A percentile compares a stretch with the other conserved stretches of the same genome.
Conservation (phyloP, 2,113 vertebrate species). For the Pelecanus crispus region DNA sequence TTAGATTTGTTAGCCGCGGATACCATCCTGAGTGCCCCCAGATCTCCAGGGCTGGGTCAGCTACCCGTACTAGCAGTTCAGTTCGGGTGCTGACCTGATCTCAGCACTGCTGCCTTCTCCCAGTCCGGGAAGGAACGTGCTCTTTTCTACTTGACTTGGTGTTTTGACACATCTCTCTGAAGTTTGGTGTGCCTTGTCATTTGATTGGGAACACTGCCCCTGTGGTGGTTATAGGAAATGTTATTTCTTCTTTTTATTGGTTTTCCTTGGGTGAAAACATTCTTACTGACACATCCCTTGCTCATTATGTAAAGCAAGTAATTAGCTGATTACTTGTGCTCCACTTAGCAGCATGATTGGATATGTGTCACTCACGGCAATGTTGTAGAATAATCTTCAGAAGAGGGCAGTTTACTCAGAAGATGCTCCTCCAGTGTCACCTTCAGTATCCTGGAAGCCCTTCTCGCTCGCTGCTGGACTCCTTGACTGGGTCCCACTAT, state of each 20-base stretch:
- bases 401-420: not conserved
- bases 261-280: not conserved
- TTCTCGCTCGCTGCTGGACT: not conserved
- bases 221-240: not conserved
- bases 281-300: not conserved
- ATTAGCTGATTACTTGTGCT: conserved; percentile 3
- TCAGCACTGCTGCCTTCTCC: not conserved
- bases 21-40: not conserved
- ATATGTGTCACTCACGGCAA: not conserved
- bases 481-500: not conserved
- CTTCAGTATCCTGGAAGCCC: not conserved
- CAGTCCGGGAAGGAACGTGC: not conserved
- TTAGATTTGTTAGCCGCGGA: not conserved
- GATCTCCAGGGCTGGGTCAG: not conserved
- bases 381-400: not conserved
- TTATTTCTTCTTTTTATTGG: not conserved
- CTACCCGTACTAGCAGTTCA: rapidly evolving
- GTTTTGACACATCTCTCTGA: not conserved
- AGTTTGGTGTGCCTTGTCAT: not conserved
- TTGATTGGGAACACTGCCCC: not conserved
- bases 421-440: not conserved
- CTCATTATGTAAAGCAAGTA: not conserved
- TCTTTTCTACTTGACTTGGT: rapidly evolving
- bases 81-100: not conserved
- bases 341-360: not conserved